phyloP scores from a whole-genome alignment of 2,888 invertebrate species.

The Phytoseiulus persimilis region DNA sequence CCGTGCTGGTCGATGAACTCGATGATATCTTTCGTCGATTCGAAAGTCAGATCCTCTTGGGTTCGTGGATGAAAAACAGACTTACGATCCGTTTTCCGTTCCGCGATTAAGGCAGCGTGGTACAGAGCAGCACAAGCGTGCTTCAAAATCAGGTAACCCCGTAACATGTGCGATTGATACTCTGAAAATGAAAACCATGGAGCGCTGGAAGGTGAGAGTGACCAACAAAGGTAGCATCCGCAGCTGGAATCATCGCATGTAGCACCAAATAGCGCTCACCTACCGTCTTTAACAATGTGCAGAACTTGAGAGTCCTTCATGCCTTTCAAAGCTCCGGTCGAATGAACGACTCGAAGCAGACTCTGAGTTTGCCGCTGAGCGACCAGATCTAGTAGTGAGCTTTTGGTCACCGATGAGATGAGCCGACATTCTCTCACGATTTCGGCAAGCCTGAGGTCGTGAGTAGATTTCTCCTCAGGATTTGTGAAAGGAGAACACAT shows the following conservation, averaged over 20 bases:
- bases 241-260: no score
- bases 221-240: no score
- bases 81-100: slow-evolving; percentile 7
- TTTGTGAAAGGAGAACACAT: no score
- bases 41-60: not conserved
- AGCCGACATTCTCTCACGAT: slow-evolving; percentile 26
- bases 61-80: slow-evolving; percentile 7
- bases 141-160: slow-evolving; percentile 17
- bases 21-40: not conserved
- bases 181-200: not conserved
- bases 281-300: slow-evolving; percentile 35
- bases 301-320: slow-evolving; percentile 34
- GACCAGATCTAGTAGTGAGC: slow-evolving; percentile 11
- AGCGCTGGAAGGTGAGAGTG: no score
- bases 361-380: slow-evolving; percentile 30
- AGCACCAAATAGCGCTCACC: no score
- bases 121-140: not conserved
- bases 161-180: slow-evolving; percentile 27
- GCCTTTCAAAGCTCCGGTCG: slow-evolving; percentile 22
- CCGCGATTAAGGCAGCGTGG: not conserved
- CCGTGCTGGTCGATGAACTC: slow-evolving; percentile 27
- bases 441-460: not conserved
- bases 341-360: slow-evolving; percentile 26
- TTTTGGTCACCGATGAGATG: slow-evolving; percentile 32
- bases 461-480: not conserved